These are phyloP conservation scores for Cyclura pinguis DNA, from an alignment of 2,797 vertebrate genomes.

Conservation along the genomic window DNA sequence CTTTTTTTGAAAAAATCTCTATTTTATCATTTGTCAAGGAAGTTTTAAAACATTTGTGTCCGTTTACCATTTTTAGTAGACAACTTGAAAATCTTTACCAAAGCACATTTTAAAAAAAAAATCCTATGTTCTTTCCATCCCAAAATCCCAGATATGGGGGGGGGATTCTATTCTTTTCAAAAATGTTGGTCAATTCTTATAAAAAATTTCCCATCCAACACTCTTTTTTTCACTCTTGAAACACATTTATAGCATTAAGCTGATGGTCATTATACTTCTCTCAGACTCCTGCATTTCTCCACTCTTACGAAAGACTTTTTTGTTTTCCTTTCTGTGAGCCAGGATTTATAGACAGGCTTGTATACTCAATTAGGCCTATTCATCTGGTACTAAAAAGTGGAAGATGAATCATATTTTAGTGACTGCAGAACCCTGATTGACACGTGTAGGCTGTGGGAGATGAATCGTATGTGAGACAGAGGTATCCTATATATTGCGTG, in stretches of 20 bases:
- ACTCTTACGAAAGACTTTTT: neutral
- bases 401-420: neutral
- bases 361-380: neutral
- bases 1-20: neutral
- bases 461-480: neutral
- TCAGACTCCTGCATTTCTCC: neutral
- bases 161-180: neutral
- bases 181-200: too few species aligned
- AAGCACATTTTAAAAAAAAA: neutral
- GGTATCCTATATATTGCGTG: neutral
- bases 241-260: too few species aligned
- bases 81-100: neutral
- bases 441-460: neutral
- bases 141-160: too few species aligned
- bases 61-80: conserved; percentile 25
- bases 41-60: neutral
- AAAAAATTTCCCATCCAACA: too few species aligned
- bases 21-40: neutral
- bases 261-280: neutral
- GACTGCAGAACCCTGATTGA: neutral
- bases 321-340: neutral
- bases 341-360: neutral
- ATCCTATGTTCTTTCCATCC: neutral
- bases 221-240: too few species aligned
- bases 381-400: neutral